Conservation (phyloP, 1,140 invertebrate genomes). For the Laodelphax striatellus region DNA sequence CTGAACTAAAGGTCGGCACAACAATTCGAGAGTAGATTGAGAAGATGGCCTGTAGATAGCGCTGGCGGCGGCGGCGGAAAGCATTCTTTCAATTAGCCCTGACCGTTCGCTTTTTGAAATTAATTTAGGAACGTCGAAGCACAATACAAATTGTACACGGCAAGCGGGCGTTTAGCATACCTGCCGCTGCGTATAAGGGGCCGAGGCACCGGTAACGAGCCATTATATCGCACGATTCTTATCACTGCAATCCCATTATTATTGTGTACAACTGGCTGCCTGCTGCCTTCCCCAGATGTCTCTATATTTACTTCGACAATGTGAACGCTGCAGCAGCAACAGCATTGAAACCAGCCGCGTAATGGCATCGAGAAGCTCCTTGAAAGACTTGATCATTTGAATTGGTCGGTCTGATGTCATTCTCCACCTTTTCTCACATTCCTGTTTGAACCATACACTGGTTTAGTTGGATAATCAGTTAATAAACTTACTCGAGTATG, state of each 20-base stretch:
- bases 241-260: neutral
- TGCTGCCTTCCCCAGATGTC: neutral
- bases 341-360: no score
- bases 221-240: neutral
- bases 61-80: neutral
- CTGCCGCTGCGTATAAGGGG: neutral
- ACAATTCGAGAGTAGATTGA: no score
- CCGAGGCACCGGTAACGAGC: neutral
- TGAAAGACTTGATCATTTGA: no score
- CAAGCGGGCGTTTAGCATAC: neutral
- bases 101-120: neutral
- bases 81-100: conserved; percentile 1
- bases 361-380: no score
- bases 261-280: neutral
- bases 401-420: no score
- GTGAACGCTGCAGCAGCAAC: no score
- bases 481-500: no score
- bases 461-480: no score
- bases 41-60: no score
- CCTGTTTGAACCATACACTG: no score
- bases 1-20: no score
- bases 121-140: conserved; percentile 2
- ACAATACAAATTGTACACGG: conserved; percentile 1
- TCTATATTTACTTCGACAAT: neutral
- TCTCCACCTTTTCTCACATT: no score